Conservation (phyloP, 2,113 vertebrate species). For the Catagonus wagneri region DNA sequence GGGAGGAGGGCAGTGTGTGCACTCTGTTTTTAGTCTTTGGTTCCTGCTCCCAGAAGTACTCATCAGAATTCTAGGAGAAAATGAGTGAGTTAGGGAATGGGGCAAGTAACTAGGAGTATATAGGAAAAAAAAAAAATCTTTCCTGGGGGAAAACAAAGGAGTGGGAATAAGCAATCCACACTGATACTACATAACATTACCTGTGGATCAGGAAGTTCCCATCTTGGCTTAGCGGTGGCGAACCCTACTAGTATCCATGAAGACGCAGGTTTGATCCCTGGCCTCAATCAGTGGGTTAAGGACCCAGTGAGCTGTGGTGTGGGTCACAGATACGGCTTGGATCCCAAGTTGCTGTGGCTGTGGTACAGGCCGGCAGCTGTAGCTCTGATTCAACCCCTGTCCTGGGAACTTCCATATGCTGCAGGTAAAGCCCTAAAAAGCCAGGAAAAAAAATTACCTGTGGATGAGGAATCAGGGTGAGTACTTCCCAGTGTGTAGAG, state of each 20-base stretch:
- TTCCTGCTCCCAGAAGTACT: background rate
- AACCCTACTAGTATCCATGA: no score
- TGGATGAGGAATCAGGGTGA: background rate
- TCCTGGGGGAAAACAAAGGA: background rate
- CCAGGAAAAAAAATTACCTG: no score
- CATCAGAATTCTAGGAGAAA: background rate
- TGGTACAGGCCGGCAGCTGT: no score
- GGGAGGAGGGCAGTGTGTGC: background rate
- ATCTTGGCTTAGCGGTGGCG: no score
- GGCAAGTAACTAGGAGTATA: background rate
- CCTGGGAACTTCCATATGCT: no score
- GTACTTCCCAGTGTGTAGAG: background rate
- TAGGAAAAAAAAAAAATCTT: background rate
- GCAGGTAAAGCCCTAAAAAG: no score
- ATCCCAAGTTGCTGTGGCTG: no score
- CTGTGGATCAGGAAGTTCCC: background rate
- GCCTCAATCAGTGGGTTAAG: no score
- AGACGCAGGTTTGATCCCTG: no score
- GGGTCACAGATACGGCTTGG: no score
- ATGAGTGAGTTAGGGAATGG: background rate
- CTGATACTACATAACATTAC: rapidly evolving
- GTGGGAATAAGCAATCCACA: background rate
- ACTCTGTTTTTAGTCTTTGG: background rate
- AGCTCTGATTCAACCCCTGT: no score
- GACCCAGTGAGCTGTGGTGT: no score